Evolutionary conservation across 2,888 invertebrate species (phyloP).

Genomic region (Hartigia nigra): DNA sequence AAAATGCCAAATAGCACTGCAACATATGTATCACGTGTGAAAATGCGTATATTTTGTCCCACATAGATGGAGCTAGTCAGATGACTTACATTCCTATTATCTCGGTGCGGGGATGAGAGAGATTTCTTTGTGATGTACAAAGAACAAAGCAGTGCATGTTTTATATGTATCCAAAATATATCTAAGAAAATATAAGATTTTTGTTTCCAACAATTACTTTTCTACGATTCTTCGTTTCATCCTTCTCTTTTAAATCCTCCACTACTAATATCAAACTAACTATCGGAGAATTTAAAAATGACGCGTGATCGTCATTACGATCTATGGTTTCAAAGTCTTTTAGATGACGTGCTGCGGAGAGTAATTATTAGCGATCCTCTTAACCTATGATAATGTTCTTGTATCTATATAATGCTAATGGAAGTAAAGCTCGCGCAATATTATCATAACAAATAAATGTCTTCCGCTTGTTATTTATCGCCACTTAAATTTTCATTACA

Average conservation of each 20-base stretch:
- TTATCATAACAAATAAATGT: neutral
- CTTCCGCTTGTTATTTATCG: neutral
- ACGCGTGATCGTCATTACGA: neutral
- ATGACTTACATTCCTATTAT: slow-evolving; percentile 6
- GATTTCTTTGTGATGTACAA: neutral
- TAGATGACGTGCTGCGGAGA: neutral
- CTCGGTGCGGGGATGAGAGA: slow-evolving; percentile 5
- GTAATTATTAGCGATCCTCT: neutral
- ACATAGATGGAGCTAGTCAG: slow-evolving; percentile 4
- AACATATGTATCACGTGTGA: neutral
- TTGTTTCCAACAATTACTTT: neutral
- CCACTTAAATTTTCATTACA: neutral
- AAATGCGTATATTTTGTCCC: neutral
- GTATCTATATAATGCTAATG: neutral
- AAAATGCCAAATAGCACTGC: slow-evolving; percentile 1
- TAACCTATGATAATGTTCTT: neutral
- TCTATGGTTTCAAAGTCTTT: neutral
- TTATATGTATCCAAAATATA: neutral
- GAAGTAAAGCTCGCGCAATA: neutral
- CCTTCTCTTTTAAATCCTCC: neutral
- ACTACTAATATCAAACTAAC: neutral
- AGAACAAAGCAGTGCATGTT: neutral
- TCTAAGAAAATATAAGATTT: neutral
- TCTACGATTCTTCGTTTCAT: neutral
- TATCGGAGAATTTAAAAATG: neutral